phyloP scores from a whole-genome alignment of 2,797 vertebrate species.

The Apodemus agrarius region DNA sequence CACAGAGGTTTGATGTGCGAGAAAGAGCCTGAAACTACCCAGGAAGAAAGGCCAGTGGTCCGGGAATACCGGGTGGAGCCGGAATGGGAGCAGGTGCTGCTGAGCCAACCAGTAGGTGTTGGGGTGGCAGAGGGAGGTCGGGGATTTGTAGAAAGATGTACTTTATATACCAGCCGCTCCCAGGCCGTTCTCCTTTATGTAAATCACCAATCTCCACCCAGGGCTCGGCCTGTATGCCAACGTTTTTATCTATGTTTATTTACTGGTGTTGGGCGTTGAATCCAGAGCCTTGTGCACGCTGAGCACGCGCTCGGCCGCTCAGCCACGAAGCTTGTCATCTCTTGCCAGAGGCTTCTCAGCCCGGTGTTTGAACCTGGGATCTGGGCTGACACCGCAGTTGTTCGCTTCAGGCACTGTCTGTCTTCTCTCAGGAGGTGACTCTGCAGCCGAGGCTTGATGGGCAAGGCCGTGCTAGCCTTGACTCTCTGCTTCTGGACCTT shows the following conservation, averaged over 20 bases:
- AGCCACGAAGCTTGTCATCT: background rate
- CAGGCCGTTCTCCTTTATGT: background rate
- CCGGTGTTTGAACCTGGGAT: conserved; percentile 14
- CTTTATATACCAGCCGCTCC: background rate
- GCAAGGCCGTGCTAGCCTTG: background rate
- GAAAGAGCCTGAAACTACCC: background rate
- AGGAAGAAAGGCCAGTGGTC: background rate
- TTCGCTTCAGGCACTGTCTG: background rate
- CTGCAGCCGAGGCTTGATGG: background rate
- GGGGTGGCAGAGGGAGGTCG: background rate
- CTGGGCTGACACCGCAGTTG: background rate
- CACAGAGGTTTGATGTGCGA: background rate
- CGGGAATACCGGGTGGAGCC: background rate
- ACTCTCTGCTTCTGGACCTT: conserved; percentile 57
- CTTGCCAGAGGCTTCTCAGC: conserved; percentile 14
- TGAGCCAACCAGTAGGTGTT: background rate
- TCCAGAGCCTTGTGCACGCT: background rate
- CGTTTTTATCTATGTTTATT: background rate
- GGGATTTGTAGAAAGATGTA: background rate
- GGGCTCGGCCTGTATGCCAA: background rate
- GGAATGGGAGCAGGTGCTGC: background rate
- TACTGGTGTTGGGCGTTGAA: background rate
- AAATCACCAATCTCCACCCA: background rate
- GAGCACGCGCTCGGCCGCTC: background rate
- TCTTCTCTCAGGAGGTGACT: background rate